phyloP scores from a whole-genome alignment of 1,140 invertebrate genomes.

The Zaprionus lachaisei region DNA sequence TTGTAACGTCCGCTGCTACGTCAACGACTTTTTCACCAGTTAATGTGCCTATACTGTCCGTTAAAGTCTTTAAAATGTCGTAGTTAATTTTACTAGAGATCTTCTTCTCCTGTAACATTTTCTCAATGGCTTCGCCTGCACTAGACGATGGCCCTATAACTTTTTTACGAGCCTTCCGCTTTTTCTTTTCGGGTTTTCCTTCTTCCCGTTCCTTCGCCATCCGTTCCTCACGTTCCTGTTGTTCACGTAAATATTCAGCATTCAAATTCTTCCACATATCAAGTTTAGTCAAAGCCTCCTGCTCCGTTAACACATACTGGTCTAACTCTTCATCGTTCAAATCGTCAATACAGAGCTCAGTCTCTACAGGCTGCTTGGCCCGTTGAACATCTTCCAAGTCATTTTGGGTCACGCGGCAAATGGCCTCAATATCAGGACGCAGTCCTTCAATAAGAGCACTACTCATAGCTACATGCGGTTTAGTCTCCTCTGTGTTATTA shows the following conservation, averaged over 20 bases:
- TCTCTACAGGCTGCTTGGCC: conserved; percentile 68
- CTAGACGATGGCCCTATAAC: conserved; percentile 89
- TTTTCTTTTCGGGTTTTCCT: conserved; percentile 92
- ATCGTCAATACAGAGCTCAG: conserved; percentile 91
- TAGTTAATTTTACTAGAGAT: conserved; percentile 99
- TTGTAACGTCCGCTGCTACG: conserved; percentile 10
- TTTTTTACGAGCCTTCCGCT: conserved; percentile 87
- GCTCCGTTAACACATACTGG: conserved; percentile 92
- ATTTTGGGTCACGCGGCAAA: conserved; percentile 71
- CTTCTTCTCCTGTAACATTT: conserved; percentile 97
- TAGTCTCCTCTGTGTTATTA: conserved; percentile 53
- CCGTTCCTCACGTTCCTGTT: conserved; percentile 93
- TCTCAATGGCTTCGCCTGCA: conserved; percentile 97
- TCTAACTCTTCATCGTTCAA: conserved; percentile 96
- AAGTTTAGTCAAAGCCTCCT: conserved; percentile 92
- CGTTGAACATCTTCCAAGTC: conserved; percentile 71
- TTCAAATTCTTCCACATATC: conserved; percentile 94
- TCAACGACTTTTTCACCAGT: conserved; percentile 39
- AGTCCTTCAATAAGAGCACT: conserved; percentile 68
- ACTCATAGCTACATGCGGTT: conserved; percentile 7
- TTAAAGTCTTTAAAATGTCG: conserved; percentile 93
- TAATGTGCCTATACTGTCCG: conserved; percentile 57
- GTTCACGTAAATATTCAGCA: conserved; percentile 91
- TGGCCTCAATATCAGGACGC: conserved; percentile 79
- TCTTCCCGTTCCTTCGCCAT: conserved; percentile 90